phyloP scores from a whole-genome alignment of 2,113 vertebrate species.

The Tringa solitaria region DNA sequence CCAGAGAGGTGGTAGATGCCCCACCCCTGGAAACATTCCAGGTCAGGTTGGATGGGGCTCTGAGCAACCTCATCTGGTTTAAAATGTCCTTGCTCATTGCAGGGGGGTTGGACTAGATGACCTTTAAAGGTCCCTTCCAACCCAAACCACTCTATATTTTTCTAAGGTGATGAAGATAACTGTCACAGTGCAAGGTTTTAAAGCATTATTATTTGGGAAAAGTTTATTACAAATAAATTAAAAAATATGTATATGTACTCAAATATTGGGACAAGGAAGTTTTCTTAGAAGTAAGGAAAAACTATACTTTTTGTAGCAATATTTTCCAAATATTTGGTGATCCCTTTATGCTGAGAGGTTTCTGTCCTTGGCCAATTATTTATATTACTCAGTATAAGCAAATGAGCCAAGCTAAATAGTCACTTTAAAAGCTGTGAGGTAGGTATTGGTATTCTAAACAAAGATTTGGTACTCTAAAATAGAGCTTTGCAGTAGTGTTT shows the following conservation, averaged over 20 bases:
- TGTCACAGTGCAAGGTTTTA: background rate
- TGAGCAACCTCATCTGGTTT: background rate
- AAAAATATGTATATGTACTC: background rate
- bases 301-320: background rate
- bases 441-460: background rate
- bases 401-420: background rate
- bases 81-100: background rate
- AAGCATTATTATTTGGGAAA: background rate
- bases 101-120: background rate
- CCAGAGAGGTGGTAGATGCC: background rate
- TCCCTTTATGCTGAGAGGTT: background rate
- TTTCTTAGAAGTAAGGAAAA: background rate
- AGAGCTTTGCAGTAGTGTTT: background rate
- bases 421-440: background rate
- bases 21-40: background rate
- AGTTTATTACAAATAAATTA: background rate
- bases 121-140: background rate
- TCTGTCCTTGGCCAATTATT: background rate
- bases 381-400: background rate
- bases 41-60: background rate
- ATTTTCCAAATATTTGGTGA: background rate
- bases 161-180: background rate
- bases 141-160: background rate
- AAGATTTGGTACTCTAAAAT: background rate
- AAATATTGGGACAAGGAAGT: background rate